phyloP scores from a whole-genome alignment of 2,797 vertebrate genomes.

The Pelochelys cantorii region DNA sequence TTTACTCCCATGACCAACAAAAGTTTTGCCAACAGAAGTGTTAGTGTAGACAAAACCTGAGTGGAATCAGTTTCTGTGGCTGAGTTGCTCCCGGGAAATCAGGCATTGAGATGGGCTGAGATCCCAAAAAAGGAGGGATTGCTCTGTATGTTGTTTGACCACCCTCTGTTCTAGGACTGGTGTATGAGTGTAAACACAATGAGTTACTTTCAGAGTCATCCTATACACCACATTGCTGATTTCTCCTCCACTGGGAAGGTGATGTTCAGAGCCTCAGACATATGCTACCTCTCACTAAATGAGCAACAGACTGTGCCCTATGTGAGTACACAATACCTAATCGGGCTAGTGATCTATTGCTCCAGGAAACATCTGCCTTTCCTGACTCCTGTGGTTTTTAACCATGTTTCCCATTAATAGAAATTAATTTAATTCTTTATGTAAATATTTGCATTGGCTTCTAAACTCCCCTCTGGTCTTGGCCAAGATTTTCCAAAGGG shows the following conservation, averaged over 20 bases:
- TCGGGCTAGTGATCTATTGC: too few relatives aligned
- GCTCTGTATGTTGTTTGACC: background rate
- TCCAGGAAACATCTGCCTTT: too few relatives aligned
- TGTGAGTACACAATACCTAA: background rate
- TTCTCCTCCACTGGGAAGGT: background rate
- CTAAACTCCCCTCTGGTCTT: background rate
- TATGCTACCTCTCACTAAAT: background rate
- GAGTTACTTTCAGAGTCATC: background rate
- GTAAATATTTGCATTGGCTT: background rate
- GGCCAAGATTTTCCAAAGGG: background rate
- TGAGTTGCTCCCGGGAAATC: background rate
- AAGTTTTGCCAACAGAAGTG: too few relatives aligned
- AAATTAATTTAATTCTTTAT: background rate
- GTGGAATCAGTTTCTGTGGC: background rate
- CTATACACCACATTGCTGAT: background rate
- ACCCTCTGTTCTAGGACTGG: background rate
- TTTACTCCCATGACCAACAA: too few relatives aligned
- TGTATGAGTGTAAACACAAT: background rate
- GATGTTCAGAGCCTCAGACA: background rate
- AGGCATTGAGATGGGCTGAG: background rate
- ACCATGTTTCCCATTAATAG: background rate
- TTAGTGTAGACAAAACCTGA: background rate
- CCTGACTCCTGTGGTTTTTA: background rate
- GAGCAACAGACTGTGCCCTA: background rate
- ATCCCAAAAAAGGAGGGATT: background rate